A percentile compares a stretch with the other conserved stretches of the same genome.
These are phyloP conservation scores for Amiota communis DNA, from an alignment of 2,888 invertebrate genomes.

Conservation along the genomic window DNA sequence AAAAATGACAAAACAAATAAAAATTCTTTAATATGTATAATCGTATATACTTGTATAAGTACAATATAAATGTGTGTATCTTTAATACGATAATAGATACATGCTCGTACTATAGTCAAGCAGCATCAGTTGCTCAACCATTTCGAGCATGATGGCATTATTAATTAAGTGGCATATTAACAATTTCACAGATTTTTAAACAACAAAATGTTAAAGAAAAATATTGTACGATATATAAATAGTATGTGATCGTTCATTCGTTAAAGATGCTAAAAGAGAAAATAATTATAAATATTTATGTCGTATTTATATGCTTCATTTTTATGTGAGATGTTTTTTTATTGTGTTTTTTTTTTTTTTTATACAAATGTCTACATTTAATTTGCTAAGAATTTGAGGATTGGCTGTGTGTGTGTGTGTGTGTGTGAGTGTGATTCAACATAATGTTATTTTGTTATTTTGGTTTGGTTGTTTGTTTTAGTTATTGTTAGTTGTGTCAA, in stretches of 20 bases:
- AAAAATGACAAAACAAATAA: too few relatives aligned
- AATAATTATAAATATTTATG: too few relatives aligned
- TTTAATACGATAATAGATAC: too few relatives aligned
- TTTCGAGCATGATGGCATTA: constrained; percentile 54
- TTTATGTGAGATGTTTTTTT: background rate
- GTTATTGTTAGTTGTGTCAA: constrained; percentile 24
- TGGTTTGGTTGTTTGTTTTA: constrained; percentile 5
- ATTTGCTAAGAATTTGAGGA: constrained; percentile 20
- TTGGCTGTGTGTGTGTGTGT: too few relatives aligned
- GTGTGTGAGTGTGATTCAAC: too few relatives aligned
- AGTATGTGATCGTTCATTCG: too few relatives aligned
- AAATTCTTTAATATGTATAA: too few relatives aligned
- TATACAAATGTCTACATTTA: background rate
- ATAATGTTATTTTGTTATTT: constrained; percentile 4
- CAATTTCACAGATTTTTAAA: constrained; percentile 66
- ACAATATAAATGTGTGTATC: too few relatives aligned
- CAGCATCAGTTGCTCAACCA: constrained; percentile 5
- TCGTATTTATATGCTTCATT: constrained; percentile 3
- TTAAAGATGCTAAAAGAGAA: too few relatives aligned
- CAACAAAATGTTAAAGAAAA: constrained; percentile 52
- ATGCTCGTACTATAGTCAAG: background rate
- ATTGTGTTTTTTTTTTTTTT: too few relatives aligned
- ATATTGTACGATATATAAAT: too few relatives aligned
- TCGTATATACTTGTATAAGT: too few relatives aligned
- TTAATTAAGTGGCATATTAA: constrained; percentile 68